Evolutionary conservation across 2,113 vertebrate species (phyloP).

Genomic region (Triplophysa dalaica): DNA sequence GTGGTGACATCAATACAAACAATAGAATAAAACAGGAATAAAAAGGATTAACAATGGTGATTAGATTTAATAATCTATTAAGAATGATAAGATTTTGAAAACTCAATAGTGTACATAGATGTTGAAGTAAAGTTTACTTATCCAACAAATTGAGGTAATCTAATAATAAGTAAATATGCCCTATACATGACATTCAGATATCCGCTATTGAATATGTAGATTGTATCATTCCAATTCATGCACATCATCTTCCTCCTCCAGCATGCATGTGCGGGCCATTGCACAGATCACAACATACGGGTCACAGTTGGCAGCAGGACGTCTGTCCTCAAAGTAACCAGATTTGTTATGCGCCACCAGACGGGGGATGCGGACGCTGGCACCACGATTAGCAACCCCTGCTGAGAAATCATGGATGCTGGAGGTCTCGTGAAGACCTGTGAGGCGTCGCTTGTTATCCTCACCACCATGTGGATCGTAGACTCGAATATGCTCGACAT

Average conservation of each 20-base stretch:
- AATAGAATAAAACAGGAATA: no score
- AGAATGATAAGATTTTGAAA: no score
- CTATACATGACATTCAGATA: no score
- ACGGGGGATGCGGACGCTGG: slow-evolving; percentile 77
- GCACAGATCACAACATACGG: slow-evolving; percentile 74
- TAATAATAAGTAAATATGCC: no score
- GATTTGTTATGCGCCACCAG: slow-evolving; percentile 66
- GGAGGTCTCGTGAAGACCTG: slow-evolving; percentile 74
- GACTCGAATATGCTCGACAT: slow-evolving; percentile 71
- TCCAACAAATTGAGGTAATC: no score
- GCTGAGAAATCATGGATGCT: slow-evolving; percentile 74
- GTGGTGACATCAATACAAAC: no score
- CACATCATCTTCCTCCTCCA: slow-evolving; percentile 53
- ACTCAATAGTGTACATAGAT: no score
- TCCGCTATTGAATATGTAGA: no score
- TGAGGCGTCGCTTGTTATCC: slow-evolving; percentile 76
- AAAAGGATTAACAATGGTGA: no score
- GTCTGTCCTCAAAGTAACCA: slow-evolving; percentile 76
- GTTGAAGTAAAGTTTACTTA: no score
- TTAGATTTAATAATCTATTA: no score
- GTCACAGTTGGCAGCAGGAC: slow-evolving; percentile 77
- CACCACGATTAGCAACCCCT: slow-evolving; percentile 69
- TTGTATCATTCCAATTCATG: slow-evolving; percentile 54
- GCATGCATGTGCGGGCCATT: slow-evolving; percentile 69
- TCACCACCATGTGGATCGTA: slow-evolving; percentile 72